A percentile compares a stretch with the other conserved stretches of the same genome.
These are phyloP conservation scores for Cyclopterus lumpus DNA, from an alignment of 2,797 vertebrate genomes.

Conservation along the genomic window DNA sequence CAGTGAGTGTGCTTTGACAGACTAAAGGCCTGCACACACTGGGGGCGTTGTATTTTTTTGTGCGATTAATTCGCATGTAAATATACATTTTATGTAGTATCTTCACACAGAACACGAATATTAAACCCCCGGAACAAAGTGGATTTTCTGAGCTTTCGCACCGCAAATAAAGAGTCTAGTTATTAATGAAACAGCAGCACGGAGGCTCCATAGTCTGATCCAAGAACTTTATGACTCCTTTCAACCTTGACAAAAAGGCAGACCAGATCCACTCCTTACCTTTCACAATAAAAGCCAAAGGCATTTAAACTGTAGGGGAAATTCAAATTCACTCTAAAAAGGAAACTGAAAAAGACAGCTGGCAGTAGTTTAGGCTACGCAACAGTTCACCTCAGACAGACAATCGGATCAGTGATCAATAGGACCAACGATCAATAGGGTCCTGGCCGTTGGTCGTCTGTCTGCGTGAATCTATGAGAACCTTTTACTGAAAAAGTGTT, in stretches of 20 bases:
- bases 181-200: background rate
- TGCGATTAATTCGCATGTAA: slow-evolving; percentile 7
- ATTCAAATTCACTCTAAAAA: background rate
- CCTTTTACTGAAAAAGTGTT: background rate
- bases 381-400: background rate
- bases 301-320: background rate
- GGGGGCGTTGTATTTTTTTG: background rate
- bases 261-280: background rate
- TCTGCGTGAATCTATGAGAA: background rate
- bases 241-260: background rate
- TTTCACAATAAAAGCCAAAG: background rate
- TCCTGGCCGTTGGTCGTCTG: background rate
- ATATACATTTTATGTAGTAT: background rate
- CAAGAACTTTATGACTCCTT: background rate
- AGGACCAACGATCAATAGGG: background rate
- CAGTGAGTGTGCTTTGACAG: slow-evolving; percentile 98
- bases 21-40: slow-evolving; percentile 71
- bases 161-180: too few species aligned
- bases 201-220: background rate
- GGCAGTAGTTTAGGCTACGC: background rate
- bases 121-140: background rate
- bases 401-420: background rate
- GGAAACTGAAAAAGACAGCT: background rate
- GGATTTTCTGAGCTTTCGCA: too few species aligned
- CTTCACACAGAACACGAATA: background rate